A percentile compares a stretch with the other conserved stretches of the same genome.
phyloP scores from a whole-genome alignment of 2,888 invertebrate species.

The Amphimallon solstitiale region DNA sequence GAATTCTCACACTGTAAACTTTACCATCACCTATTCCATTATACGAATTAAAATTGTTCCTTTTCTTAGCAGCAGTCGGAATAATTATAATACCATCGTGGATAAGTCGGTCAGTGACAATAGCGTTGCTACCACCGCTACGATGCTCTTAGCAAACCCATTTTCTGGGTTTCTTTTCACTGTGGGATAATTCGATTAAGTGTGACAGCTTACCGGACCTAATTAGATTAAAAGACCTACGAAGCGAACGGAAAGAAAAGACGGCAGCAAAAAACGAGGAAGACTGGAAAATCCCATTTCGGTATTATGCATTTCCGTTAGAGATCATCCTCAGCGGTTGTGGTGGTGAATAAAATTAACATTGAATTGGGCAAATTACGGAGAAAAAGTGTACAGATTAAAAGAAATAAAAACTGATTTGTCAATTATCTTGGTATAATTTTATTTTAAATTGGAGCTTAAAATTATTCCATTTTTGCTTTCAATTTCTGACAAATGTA shows the following conservation, averaged over 20 bases:
- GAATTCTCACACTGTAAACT: no score
- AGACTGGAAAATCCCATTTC: slow-evolving; percentile 3
- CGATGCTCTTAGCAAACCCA: slow-evolving; percentile 1
- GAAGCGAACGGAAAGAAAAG: neutral
- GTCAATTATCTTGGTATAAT: no score
- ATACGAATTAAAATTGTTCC: slow-evolving; percentile 20
- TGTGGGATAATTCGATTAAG: slow-evolving; percentile 21
- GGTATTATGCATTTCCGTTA: slow-evolving; percentile 16
- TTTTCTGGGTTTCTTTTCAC: slow-evolving; percentile 21
- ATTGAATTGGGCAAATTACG: no score
- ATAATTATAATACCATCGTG: slow-evolving; percentile 3
- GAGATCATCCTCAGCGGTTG: neutral
- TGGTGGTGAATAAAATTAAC: slow-evolving; percentile 3
- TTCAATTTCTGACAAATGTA: no score
- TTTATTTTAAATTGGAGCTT: no score
- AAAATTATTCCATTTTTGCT: no score
- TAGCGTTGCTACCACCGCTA: neutral
- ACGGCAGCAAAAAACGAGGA: neutral
- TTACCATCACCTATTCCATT: slow-evolving; percentile 1
- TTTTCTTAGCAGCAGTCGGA: neutral
- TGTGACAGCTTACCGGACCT: slow-evolving; percentile 23
- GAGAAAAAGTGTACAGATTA: no score
- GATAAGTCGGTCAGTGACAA: neutral
- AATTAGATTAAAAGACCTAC: slow-evolving; percentile 15
- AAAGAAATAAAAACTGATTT: no score